Conservation (phyloP, 2,888 invertebrate species). For the Rhingia campestris region DNA sequence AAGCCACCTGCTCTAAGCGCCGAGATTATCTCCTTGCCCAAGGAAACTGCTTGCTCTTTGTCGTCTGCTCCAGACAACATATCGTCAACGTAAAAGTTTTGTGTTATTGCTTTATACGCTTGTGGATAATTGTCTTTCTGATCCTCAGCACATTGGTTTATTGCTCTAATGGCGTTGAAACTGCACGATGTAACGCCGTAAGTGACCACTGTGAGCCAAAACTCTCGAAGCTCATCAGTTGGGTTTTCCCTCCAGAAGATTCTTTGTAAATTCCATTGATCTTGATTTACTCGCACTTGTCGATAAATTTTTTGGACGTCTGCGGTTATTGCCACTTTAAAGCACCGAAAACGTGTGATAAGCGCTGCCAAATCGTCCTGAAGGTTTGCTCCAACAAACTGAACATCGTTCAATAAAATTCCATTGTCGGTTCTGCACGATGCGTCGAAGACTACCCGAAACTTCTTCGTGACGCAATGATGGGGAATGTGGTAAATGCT, state of each 20-base stretch:
- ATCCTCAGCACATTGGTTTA: slow-evolving; percentile 26
- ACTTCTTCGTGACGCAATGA: slow-evolving; percentile 16
- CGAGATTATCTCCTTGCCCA: not conserved
- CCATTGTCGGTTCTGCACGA: not conserved
- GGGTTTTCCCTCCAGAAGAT: slow-evolving; percentile 28
- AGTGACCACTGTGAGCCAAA: slow-evolving; percentile 35
- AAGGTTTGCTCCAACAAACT: not conserved
- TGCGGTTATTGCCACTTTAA: too few relatives aligned
- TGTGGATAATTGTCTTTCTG: not conserved
- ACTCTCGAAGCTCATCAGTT: slow-evolving; percentile 5
- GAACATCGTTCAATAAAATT: slow-evolving; percentile 10
- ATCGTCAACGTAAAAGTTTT: slow-evolving; percentile 24
- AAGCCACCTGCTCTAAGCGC: not conserved
- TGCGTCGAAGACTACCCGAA: not conserved
- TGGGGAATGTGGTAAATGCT: slow-evolving; percentile 24
- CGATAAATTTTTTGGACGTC: too few relatives aligned
- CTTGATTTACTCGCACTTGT: not conserved
- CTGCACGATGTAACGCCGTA: slow-evolving; percentile 43
- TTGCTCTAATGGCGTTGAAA: slow-evolving; percentile 28
- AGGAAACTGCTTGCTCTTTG: not conserved
- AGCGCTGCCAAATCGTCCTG: slow-evolving; percentile 29
- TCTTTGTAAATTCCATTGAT: slow-evolving; percentile 31
- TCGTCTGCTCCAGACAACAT: slow-evolving; percentile 17
- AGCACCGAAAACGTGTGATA: too few relatives aligned
- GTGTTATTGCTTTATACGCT: not conserved